Conservation (phyloP, 2,113 vertebrate species). For the Neolamprologus longior region DNA sequence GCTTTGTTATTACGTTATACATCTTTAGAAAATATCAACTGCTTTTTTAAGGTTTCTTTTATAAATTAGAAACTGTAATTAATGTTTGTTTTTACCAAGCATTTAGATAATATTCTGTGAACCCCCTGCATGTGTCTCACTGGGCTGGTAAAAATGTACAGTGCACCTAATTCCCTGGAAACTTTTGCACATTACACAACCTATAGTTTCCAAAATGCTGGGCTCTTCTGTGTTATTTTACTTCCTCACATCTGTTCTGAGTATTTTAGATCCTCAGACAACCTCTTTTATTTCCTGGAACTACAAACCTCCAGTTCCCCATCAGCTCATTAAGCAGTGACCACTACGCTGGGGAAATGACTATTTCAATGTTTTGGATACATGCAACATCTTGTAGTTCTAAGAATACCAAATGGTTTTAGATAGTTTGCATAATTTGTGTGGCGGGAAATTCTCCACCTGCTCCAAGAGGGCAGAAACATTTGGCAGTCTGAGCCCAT, state of each 20-base stretch:
- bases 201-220: background rate
- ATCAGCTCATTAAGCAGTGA: background rate
- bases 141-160: background rate
- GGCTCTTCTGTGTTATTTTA: background rate
- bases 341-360: background rate
- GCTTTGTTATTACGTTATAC: background rate
- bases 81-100: background rate
- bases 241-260: background rate
- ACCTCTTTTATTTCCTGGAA: background rate
- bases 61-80: background rate
- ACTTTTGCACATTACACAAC: background rate
- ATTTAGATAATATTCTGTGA: background rate
- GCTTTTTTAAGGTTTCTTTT: background rate
- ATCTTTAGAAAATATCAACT: background rate
- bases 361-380: background rate
- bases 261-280: background rate
- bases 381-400: background rate
- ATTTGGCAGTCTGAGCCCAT: background rate
- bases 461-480: background rate
- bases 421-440: background rate
- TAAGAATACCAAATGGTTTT: background rate
- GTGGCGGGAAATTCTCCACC: background rate
- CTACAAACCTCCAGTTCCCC: background rate
- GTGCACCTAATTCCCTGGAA: slow-evolving; percentile 26
- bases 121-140: background rate